These are phyloP conservation scores for Siphlonurus alternatus DNA, from an alignment of 2,888 invertebrate genomes.

Conservation along the genomic window DNA sequence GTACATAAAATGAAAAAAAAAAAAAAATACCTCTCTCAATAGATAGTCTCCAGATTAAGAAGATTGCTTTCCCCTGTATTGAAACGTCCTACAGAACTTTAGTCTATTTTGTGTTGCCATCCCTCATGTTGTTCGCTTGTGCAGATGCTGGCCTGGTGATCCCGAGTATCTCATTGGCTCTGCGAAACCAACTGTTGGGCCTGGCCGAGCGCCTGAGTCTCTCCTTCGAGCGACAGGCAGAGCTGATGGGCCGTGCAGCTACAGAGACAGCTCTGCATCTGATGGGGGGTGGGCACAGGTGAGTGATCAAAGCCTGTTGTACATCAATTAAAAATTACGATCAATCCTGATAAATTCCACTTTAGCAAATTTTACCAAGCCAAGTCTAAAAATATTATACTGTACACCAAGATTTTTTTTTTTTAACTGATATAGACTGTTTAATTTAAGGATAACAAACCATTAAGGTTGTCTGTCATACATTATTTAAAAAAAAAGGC, in stretches of 20 bases:
- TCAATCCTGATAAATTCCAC: neutral
- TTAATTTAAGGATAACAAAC: too few species aligned
- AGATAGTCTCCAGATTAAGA: too few species aligned
- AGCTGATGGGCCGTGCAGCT: slow-evolving; percentile 67
- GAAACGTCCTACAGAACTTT: neutral
- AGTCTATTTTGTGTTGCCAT: neutral
- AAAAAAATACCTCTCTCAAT: too few species aligned
- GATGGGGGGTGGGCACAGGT: slow-evolving; percentile 61
- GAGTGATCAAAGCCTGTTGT: slow-evolving; percentile 4
- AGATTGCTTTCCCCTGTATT: neutral
- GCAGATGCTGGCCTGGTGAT: slow-evolving; percentile 63
- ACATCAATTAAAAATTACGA: neutral
- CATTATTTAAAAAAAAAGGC: too few species aligned
- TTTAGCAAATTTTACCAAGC: neutral
- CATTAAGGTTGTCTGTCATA: too few species aligned
- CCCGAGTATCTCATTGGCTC: slow-evolving; percentile 49
- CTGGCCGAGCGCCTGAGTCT: slow-evolving; percentile 50
- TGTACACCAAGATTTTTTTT: neutral
- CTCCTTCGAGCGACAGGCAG: slow-evolving; percentile 44
- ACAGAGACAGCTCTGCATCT: slow-evolving; percentile 70
- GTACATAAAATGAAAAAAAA: too few species aligned
- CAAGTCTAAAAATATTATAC: neutral
- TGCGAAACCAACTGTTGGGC: slow-evolving; percentile 49
- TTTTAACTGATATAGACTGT: neutral
- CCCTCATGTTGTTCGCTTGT: slow-evolving; percentile 8